A percentile compares a stretch with the other conserved stretches of the same genome.
phyloP scores from a whole-genome alignment of 1,140 invertebrate species.

The Ceratina calcarata region DNA sequence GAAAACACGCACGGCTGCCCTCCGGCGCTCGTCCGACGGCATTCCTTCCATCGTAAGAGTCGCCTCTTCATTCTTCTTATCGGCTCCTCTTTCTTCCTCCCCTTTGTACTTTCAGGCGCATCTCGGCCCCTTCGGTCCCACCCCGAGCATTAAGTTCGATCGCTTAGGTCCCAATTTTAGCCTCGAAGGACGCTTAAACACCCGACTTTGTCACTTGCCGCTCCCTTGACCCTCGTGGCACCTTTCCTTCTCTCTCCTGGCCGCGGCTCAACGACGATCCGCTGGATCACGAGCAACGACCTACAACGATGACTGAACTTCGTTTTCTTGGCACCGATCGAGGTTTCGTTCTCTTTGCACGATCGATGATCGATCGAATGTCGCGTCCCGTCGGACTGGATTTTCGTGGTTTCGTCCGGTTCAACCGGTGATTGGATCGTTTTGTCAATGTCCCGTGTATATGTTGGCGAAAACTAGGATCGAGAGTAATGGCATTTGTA shows the following conservation, averaged over 20 bases:
- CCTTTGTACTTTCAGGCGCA: slow-evolving; percentile 62
- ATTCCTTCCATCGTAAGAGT: slow-evolving; percentile 74
- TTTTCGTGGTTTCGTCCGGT: background rate
- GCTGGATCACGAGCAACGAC: background rate
- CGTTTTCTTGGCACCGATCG: no score
- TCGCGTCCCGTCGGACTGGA: background rate
- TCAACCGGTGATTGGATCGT: background rate
- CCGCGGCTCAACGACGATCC: background rate
- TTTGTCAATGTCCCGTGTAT: background rate
- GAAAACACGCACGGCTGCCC: slow-evolving; percentile 66
- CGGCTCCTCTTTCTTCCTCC: slow-evolving; percentile 62
- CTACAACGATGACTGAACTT: no score
- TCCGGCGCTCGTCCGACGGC: slow-evolving; percentile 80
- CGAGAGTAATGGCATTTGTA: slow-evolving; percentile 1
- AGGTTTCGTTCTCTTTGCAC: background rate
- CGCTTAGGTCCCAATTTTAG: slow-evolving; percentile 64
- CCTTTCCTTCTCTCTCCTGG: background rate
- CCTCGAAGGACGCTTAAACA: slow-evolving; percentile 67
- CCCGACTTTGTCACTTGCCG: slow-evolving; percentile 75
- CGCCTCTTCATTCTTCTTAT: slow-evolving; percentile 75
- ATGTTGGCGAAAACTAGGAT: background rate
- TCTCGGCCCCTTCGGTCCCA: slow-evolving; percentile 48
- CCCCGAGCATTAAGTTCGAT: slow-evolving; percentile 29
- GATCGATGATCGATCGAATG: slow-evolving; percentile 18
- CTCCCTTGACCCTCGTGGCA: slow-evolving; percentile 46